Base-by-base conservation (phyloP, 2,888 invertebrate species). In the Sepioteuthis lessoniana region DNA sequence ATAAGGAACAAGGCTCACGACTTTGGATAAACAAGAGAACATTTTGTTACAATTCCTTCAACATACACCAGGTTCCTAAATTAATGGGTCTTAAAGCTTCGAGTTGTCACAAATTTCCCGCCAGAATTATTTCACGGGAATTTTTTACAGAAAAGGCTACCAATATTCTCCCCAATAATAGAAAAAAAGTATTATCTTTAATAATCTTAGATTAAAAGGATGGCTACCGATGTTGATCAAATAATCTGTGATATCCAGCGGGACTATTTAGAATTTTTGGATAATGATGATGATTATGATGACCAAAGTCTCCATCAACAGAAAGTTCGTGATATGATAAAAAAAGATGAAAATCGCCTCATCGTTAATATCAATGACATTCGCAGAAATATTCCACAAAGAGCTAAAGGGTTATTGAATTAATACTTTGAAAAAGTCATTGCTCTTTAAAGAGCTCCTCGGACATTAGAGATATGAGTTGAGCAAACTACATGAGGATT, bases 181-280 rank as follows among this genome's bases (percentile, higher is more conserved):
- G 25, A 47, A 42, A 92, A 92, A 42, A 25, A 8, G 4, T 16
- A 7, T 91, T 91, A 46, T 13, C 21, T 16, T 4, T 3, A 91
- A 42, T 76, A 76, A n/a, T 7, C 47, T 92, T 92, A n/a, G 47
- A 7, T 5, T 31, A 25, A n/a, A 92, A 92, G 31, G 90, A 96
- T 96, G 96, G 96, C 95, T 93, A 95, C 95, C n/a, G 96, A 96
- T 94, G 95, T 96, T 90, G 97, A 99, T 97, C 98, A 99, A 97
- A 98, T 98, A 95, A 97, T 98, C 90, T 98, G 98, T 93, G 97
- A 97, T 93, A 96, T 97, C 55, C 97, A 97, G 94, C 98, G 98
- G 95, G 99, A 99, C 97, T 99, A 99, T 97, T 97, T 99, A 50
- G 99, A 99, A 97, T 99, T 99, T 97, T 97, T 99, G 94, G 99